Percentiles rank a stretch among this genome's conserved stretches.
These are phyloP conservation scores for Myanophis thanlyinensis DNA, from an alignment of 2,113 vertebrate species.

Conservation along the genomic window DNA sequence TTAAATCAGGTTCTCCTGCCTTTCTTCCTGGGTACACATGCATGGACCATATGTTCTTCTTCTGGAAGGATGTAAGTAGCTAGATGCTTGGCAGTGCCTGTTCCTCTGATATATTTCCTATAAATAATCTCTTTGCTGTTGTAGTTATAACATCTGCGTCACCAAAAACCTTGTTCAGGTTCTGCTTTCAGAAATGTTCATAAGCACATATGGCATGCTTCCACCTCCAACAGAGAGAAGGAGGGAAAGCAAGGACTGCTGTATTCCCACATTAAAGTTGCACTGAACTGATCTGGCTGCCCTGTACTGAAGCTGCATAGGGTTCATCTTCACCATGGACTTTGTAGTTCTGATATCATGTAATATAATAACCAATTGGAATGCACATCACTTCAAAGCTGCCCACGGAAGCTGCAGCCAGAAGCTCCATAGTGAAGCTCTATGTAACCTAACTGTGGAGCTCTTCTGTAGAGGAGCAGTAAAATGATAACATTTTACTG, in stretches of 20 bases:
- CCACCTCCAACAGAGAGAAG: not conserved
- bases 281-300: not conserved
- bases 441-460: not conserved
- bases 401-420: not conserved
- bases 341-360: not conserved
- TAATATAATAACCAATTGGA: not conserved
- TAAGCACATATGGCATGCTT: not conserved
- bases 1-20: not conserved
- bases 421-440: not conserved
- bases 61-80: not conserved
- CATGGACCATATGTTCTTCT: not conserved
- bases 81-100: not conserved
- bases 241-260: not conserved
- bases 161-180: not conserved
- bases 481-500: not conserved
- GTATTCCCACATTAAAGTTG: not conserved
- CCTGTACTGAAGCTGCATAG: not conserved
- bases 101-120: not conserved
- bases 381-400: not conserved
- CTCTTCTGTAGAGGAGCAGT: not conserved
- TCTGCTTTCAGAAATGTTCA: not conserved
- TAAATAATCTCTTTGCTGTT: not conserved
- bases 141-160: not conserved
- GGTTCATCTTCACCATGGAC: not conserved
- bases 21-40: not conserved